phyloP scores from a whole-genome alignment of 2,113 vertebrate genomes.

The Apteryx mantelli region DNA sequence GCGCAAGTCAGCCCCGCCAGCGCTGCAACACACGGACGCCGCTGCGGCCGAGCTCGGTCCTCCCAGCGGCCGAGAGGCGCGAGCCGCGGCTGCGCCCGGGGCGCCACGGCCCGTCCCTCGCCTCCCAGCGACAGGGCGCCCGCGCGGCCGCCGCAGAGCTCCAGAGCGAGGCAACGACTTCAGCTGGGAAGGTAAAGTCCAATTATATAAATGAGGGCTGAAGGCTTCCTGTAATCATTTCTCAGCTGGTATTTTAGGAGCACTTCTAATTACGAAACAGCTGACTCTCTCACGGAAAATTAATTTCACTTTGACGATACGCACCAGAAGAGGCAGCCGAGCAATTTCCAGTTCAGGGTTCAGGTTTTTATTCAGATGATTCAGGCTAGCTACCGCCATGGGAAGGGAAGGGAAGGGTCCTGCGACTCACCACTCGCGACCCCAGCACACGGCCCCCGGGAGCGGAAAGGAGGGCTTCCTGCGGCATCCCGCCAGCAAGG shows the following conservation, averaged over 20 bases:
- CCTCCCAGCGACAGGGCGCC: too few relatives aligned
- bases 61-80: too few relatives aligned
- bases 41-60: not conserved
- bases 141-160: not conserved
- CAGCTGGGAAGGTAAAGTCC: not conserved
- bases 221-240: slow-evolving; percentile 66
- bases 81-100: too few relatives aligned
- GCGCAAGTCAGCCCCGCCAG: not conserved
- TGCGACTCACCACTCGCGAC: not conserved
- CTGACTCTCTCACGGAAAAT: slow-evolving; percentile 60
- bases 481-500: not conserved
- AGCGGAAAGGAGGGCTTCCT: not conserved
- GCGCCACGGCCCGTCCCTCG: too few relatives aligned
- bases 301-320: not conserved
- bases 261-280: slow-evolving; percentile 69
- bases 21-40: not conserved
- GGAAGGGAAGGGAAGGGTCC: not conserved
- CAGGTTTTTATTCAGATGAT: not conserved
- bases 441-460: fast-evolving
- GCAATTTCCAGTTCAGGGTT: not conserved
- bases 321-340: slow-evolving; percentile 6
- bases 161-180: not conserved
- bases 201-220: slow-evolving; percentile 30
- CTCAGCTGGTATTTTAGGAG: slow-evolving; percentile 48
- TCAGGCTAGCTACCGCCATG: fast-evolving